Percentiles rank a stretch among this genome's conserved stretches.
phyloP scores from a whole-genome alignment of 2,888 invertebrate species.

The Agelastica alni region DNA sequence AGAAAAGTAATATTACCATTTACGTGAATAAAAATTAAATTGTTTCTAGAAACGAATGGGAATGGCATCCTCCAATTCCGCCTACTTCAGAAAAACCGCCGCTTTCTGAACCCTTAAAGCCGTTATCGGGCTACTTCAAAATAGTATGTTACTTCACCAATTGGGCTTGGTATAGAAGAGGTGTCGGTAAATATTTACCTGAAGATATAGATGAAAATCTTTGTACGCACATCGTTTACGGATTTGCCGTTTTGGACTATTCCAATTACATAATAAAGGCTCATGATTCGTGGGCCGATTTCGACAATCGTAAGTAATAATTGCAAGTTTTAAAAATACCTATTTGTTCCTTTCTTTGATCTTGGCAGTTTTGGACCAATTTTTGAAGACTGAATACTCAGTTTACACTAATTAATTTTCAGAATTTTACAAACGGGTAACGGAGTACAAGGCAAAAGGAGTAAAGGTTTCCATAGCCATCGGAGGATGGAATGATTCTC shows the following conservation, averaged over 20 bases:
- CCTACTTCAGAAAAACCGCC: constrained; percentile 53
- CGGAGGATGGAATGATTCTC: constrained; percentile 96
- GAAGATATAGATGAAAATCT: constrained; percentile 84
- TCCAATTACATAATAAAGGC: constrained; percentile 78
- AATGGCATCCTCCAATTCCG: constrained; percentile 49
- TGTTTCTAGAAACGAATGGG: constrained; percentile 37
- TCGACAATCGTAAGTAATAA: constrained; percentile 74
- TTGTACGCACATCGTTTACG: constrained; percentile 92
- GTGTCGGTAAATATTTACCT: constrained; percentile 80
- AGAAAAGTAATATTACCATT: no score
- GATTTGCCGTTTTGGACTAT: constrained; percentile 88
- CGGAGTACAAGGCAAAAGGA: constrained; percentile 75
- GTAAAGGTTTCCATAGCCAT: constrained; percentile 85
- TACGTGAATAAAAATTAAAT: no score
- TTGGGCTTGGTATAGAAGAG: constrained; percentile 91
- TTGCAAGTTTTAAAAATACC: not conserved
- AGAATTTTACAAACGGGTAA: constrained; percentile 85
- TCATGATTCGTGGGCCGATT: constrained; percentile 90
- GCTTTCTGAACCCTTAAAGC: constrained; percentile 57
- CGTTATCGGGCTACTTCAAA: constrained; percentile 71
- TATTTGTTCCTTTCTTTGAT: not conserved
- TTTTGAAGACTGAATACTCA: no score
- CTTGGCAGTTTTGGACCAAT: no score
- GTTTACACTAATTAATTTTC: constrained; percentile 40
- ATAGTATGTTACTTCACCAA: constrained; percentile 91